Percentiles rank a stretch among this genome's conserved stretches.
These are phyloP conservation scores for Rhadina sibilatrix DNA, from an alignment of 2,113 vertebrate species.

Conservation along the genomic window DNA sequence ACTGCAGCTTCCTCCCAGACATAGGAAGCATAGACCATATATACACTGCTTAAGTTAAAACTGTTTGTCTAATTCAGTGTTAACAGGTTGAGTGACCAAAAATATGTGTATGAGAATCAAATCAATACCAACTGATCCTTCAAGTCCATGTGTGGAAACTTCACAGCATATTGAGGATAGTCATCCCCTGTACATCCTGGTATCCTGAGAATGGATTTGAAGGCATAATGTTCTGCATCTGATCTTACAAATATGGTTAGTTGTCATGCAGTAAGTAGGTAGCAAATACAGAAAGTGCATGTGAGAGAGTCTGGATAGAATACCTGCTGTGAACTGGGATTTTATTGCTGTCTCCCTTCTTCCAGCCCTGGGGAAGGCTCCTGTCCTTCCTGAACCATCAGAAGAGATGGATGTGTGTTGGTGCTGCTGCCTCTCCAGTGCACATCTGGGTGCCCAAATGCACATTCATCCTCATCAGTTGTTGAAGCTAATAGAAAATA, in stretches of 20 bases:
- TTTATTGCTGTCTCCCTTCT: background rate
- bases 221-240: background rate
- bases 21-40: background rate
- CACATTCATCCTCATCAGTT: background rate
- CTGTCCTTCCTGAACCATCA: background rate
- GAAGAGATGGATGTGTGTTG: background rate
- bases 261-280: background rate
- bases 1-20: background rate
- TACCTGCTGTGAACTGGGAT: background rate
- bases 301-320: background rate
- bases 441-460: background rate
- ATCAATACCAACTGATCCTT: background rate
- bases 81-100: background rate
- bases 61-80: background rate
- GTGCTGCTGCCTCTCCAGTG: background rate
- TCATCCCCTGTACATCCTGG: background rate
- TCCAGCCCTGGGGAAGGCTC: background rate
- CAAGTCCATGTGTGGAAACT: background rate
- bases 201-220: background rate
- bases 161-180: background rate
- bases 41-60: background rate
- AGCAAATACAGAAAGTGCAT: background rate
- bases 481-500: background rate
- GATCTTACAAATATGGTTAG: background rate
- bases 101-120: background rate